Base-by-base conservation (phyloP, 2,888 invertebrate species). In the Myopa testacea region DNA sequence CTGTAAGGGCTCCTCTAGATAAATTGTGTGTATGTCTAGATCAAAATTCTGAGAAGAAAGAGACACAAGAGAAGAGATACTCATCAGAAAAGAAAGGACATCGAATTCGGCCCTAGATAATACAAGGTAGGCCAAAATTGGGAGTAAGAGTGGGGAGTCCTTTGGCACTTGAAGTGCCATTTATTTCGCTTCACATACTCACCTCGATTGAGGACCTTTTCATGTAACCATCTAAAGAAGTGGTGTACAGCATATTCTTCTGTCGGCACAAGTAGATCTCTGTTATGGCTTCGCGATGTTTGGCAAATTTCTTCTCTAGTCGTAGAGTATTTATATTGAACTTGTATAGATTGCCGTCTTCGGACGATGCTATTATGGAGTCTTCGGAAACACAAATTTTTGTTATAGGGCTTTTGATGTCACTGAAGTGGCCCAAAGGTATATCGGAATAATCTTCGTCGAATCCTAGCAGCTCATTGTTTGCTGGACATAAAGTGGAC, bases 1-100 rank as follows among this genome's bases (percentile, higher is more conserved):
- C 84, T 94, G 94, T 80, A 95, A 91, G 0, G 94, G 93, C 73
- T 89, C 89, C 80, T 87, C 86, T 0, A 89, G 78, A 79, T 89
- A 86, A 0, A 86, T 74, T 19, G 83, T 81, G 45, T 86, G 86
- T 62, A 85, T 79, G 19, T 88, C 86, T 14, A 85, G 81, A 26
- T 87, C 86, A 75, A 89, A 83, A 75, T 88, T 87, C 89, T 89
- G 69, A 10, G 62, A 78, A 26, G 45, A 76, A 38, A 38, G n/a
- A 12, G 19, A 6, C 12, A 38, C 16, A 70, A 52, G n/a, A 16
- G 50, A 70, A n/a, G 45, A 37, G 3, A 67, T 5, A 67, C n/a
- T 5, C 26, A 63, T 63, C 63, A 19, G 26, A 19, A 26, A 63
- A 14, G 34, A 14, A 14, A 34, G 2, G 37, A 34, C 26, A 34